Percentiles rank a stretch among this genome's conserved stretches.
Evolutionary conservation across 1,140 invertebrate species (phyloP).

Genomic region (Danaus melanippus): DNA sequence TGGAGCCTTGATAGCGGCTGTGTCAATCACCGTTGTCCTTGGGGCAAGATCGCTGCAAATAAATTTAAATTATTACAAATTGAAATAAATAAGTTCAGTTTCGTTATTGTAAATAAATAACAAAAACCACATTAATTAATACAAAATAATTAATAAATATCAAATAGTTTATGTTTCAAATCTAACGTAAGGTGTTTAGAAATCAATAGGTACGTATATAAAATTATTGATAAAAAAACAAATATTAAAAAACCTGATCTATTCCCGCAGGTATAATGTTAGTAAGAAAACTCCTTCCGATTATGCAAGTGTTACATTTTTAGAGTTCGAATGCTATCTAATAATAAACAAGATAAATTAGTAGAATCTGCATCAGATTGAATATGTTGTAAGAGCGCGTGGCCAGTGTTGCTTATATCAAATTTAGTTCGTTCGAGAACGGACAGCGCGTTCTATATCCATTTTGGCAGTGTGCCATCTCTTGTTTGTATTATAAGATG

Average conservation of each 20-base stretch:
- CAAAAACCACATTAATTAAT: too few relatives aligned
- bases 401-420: conserved; percentile 55
- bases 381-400: conserved; percentile 51
- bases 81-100: background rate
- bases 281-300: background rate
- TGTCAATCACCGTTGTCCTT: conserved; percentile 83
- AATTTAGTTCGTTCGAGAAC: conserved; percentile 66
- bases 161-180: too few relatives aligned
- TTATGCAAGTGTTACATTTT: conserved; percentile 20
- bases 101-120: background rate
- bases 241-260: too few relatives aligned
- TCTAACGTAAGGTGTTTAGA: too few relatives aligned
- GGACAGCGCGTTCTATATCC: conserved; percentile 64
- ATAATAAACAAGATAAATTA: conserved; percentile 35
- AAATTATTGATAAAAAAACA: too few relatives aligned
- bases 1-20: conserved; percentile 83
- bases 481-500: conserved; percentile 71
- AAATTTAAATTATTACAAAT: background rate
- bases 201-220: too few relatives aligned
- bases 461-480: conserved; percentile 62
- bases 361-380: conserved; percentile 37
- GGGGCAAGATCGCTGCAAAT: conserved; percentile 77
- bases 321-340: conserved; percentile 14
- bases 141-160: too few relatives aligned
- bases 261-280: too few relatives aligned